Conservation (phyloP, 1,140 invertebrate genomes). For the Philotrypesis tridentata region DNA sequence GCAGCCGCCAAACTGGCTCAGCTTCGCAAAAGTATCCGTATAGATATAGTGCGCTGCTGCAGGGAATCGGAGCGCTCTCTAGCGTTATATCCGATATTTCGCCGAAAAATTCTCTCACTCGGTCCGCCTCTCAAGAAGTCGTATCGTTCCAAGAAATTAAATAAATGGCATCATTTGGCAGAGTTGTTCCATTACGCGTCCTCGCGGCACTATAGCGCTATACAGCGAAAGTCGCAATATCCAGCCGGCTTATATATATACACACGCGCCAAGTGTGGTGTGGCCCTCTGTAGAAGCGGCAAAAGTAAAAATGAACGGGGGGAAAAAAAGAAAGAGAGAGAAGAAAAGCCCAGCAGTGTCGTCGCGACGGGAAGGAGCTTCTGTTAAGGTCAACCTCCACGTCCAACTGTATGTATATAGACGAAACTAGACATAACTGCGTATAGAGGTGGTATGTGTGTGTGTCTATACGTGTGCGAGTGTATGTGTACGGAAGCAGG, state of each 20-base stretch:
- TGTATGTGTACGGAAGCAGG: conserved; percentile 47
- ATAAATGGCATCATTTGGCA: conserved; percentile 70
- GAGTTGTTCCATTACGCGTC: conserved; percentile 58
- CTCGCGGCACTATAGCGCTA: conserved; percentile 38
- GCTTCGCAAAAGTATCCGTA: not conserved
- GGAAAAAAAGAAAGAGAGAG: not conserved
- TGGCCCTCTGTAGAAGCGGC: conserved; percentile 35
- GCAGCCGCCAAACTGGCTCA: not conserved
- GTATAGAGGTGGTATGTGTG: too few relatives aligned
- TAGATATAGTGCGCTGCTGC: not conserved
- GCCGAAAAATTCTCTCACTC: conserved; percentile 54
- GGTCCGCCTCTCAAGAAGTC: conserved; percentile 17
- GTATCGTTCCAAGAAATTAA: conserved; percentile 65
- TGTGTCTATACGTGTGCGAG: conserved; percentile 8
- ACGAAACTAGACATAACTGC: conserved; percentile 43
- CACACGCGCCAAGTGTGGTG: conserved; percentile 58
- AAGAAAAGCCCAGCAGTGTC: not conserved
- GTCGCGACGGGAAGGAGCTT: conserved; percentile 55
- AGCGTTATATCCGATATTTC: conserved; percentile 57
- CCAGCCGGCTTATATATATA: conserved; percentile 30
- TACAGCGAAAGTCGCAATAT: conserved; percentile 42
- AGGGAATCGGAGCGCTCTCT: not conserved
- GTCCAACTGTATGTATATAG: conserved; percentile 20
- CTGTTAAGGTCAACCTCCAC: conserved; percentile 41
- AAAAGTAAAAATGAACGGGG: conserved; percentile 24